Base-by-base conservation (phyloP, 2,113 vertebrate genomes). In the Tinamus guttatus region DNA sequence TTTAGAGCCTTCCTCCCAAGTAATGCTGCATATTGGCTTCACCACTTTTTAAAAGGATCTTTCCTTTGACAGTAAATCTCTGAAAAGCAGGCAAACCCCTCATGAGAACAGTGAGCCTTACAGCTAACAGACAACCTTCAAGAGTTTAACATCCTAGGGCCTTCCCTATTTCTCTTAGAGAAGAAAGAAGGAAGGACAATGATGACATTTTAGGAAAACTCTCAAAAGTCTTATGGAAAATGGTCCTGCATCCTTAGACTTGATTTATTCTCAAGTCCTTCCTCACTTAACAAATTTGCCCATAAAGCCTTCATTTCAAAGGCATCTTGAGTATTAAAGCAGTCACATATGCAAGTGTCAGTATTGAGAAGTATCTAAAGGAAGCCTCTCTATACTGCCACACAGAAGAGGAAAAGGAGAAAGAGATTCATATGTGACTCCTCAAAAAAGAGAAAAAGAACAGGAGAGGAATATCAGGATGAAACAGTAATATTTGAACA, bases 261-360 rank as follows among this genome's bases (percentile, higher is more conserved):
- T 58, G n/a, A 76, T 87, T 74, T 60, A 95, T 90, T 85, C 54
- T 88, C 87, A 74, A 87, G 60, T 17, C 93, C 30, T 25, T 85
- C 28, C 65, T 91, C 12, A 17, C 93, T 94, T 95, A 77, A 63
- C 86, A 59, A 93, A 58, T 89, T 94, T 70, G 89, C 82, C 96
- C 90, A 93, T 95, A 87, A 92, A 95, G 88, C 80, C 81, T 96
- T 96, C 95, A 95, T 97, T 97, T 96, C 97, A 98, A 98, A 98
- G 95, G 96, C 41, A 95, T 96, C 85, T 98, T 92, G 94, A 96
- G 96, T 79, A 96, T 90, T 81, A 95, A 89, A 97, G 96, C 96
- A 98, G 96, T 96, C 97, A 98, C 96, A 96, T 94, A 95, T 74
- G 73, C 85, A 95, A 90, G 74, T 76, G 58, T 80, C 56, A 32